phyloP scores from a whole-genome alignment of 1,140 invertebrate genomes.

The Notospermus geniculatus region DNA sequence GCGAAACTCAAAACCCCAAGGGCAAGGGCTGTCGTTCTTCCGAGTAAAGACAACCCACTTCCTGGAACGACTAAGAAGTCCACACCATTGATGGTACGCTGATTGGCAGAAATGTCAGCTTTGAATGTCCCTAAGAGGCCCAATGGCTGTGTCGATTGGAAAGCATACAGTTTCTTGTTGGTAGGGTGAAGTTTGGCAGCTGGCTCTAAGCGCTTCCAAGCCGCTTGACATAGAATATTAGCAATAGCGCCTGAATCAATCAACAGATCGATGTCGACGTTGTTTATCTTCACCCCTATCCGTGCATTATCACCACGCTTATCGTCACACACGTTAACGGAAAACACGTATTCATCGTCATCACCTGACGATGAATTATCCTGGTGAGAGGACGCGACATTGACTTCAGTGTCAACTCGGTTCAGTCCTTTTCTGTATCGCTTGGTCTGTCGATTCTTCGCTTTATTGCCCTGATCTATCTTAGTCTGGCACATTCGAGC shows the following conservation, averaged over 20 bases:
- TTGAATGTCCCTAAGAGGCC: constrained; percentile 15
- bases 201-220: constrained; percentile 17
- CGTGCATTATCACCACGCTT: too few relatives aligned
- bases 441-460: too few relatives aligned
- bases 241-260: constrained; percentile 24
- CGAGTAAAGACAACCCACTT: constrained; percentile 11
- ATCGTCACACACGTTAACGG: neutral
- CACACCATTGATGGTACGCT: neutral
- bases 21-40: constrained; percentile 2
- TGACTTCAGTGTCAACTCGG: too few relatives aligned
- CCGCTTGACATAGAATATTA: constrained; percentile 15
- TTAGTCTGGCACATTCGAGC: too few relatives aligned
- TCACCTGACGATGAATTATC: too few relatives aligned
- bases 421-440: too few relatives aligned
- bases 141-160: constrained; percentile 17
- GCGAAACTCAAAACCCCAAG: constrained; percentile 6
- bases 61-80: constrained; percentile 18
- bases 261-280: constrained; percentile 3
- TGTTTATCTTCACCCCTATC: constrained; percentile 15
- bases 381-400: too few relatives aligned
- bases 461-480: too few relatives aligned
- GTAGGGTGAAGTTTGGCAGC: constrained; percentile 6
- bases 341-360: neutral
- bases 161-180: constrained; percentile 17
- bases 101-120: constrained; percentile 5